Conservation (phyloP, 1,140 invertebrate genomes). For the Lepidurus packardi region DNA sequence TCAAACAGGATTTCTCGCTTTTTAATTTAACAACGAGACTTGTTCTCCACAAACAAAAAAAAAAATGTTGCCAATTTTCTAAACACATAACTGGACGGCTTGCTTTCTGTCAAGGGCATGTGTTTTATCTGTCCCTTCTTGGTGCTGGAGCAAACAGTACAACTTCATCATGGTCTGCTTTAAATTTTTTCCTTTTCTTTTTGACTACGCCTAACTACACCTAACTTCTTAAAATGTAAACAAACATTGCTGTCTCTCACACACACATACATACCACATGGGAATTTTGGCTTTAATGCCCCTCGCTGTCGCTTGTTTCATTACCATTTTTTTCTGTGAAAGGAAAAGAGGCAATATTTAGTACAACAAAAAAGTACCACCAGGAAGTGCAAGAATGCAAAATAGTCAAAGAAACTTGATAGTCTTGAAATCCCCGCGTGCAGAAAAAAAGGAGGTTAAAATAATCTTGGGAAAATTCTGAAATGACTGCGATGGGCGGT, state of each 20-base stretch:
- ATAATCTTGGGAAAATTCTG: too few species aligned
- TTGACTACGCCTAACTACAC: background rate
- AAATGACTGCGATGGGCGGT: too few species aligned
- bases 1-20: background rate
- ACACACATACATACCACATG: background rate
- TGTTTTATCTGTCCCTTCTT: background rate
- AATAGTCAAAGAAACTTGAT: too few species aligned
- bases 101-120: background rate
- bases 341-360: background rate
- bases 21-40: background rate
- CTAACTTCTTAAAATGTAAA: background rate
- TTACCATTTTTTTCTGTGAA: constrained; percentile 27
- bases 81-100: constrained; percentile 2
- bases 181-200: background rate
- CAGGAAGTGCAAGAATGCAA: too few species aligned
- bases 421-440: too few species aligned
- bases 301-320: constrained; percentile 30
- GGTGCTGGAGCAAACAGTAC: background rate
- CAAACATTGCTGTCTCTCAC: background rate
- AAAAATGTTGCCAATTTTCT: background rate
- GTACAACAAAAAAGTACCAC: background rate
- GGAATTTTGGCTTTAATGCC: constrained; percentile 18
- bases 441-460: too few species aligned
- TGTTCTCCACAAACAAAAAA: background rate
- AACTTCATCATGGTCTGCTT: background rate